Base-by-base conservation (phyloP, 2,888 invertebrate species). In the Ditula angustiorana region DNA sequence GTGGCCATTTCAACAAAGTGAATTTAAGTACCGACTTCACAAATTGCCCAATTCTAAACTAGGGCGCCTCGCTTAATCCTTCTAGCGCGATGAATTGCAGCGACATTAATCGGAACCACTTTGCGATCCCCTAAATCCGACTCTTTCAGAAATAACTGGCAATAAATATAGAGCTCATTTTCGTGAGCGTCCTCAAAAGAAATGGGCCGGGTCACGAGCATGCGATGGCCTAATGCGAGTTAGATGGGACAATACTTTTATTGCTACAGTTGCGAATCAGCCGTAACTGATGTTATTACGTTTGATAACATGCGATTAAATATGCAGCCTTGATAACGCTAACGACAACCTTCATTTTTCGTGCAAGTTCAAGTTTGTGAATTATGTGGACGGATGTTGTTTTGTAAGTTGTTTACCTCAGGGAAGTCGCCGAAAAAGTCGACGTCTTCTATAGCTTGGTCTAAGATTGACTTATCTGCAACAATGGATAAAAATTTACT, bases 401-500 rank as follows among this genome's bases (percentile, higher is more conserved):
- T 16, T 37, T 37, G 41, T 16, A 19, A 19, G 19, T 19, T 47
- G 49, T 49, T 50, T 85, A 95, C 95, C 81, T 94, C 82, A 0
- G 90, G 90, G 77, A 94, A 93, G 23, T 90, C 80, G 3, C 81
- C 79, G 83, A 95, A 95, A 78, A 96, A 96, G 44, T 89, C 86
- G 8, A 94, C 88, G 71, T 95, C 95, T 28, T 93, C 93, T 63
- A 96, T 87, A 0, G 95, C 94, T 81, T 95, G 94, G 65, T 94
- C 94, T 71, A 96, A 85, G 69, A 96, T 94, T 21, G 93, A 91
- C 85, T 95, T 96, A 89, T 95, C 96, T 96, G 92, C 49, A 93
- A 94, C 71, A 59, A 67, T 49, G n/a, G 11, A 19, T 24, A 28
- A 19, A 30, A 5, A 46, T 11, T 5, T 10, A 35, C n/a, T n/a